Base-by-base conservation (phyloP, 2,797 vertebrate species). In the Mus caroli region DNA sequence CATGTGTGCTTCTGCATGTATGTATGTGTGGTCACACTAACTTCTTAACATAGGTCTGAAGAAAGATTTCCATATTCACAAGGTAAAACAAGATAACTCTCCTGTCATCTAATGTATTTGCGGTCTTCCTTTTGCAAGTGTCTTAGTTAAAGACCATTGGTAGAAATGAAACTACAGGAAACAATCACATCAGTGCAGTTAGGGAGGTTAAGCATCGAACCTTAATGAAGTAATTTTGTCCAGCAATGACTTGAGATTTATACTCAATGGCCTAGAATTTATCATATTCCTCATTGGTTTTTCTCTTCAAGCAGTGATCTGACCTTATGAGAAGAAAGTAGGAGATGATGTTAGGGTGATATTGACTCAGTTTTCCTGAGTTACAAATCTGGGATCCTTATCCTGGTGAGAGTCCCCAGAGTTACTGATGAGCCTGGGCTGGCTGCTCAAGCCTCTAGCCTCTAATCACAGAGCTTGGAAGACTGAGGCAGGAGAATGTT, bases 261-360 rank as follows among this genome's bases (percentile, higher is more conserved):
- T 98, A 99, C 3, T 83, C 94, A 75, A 97, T 96, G 8, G 99
- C 99, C 73, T 37, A 90, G 93, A 99, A 99, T 64, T 98, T 94
- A 50, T 50, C 50, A 50, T 50, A 50, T 11, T 50, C 10, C 9
- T 50, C 50, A 50, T 50, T 50, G 50, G 50, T 12, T 50, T 50
- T 50, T 50, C 50, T 50, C 50, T 50, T 50, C 10, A 50, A 50
- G 50, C 0, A 98, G 90, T 14, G 85, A 0, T 96, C 99, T 99
- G 37, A 99, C 67, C 99, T 99, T 96, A 91, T 94, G 94, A 97
- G 28, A 98, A 62, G 94, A 86, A 50, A 50, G 6, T 9, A 88
- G 46, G 22, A 87, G 31, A 89, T 10, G 82, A 95, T 24, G 90
- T 80, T 77, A 92, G 86, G 60, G 17, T 3, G 71, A 15, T 26